Conservation (phyloP, 2,888 invertebrate species). For the Muscina levida region DNA sequence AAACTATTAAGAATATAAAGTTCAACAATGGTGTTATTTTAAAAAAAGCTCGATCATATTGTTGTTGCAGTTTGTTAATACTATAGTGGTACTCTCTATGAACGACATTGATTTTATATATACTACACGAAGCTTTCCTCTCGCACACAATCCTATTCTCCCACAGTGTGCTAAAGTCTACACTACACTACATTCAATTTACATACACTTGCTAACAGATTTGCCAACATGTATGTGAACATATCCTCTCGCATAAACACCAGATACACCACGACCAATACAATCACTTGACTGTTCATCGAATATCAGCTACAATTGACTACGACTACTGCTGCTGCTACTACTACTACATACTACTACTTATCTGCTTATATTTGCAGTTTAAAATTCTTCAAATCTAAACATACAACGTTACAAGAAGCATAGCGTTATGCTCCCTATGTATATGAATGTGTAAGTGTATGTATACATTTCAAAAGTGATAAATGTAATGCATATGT, state of each 20-base stretch:
- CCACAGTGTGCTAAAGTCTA: too few relatives aligned
- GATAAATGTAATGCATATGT: slow-evolving; percentile 62
- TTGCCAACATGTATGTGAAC: slow-evolving; percentile 1
- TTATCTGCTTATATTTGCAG: slow-evolving; percentile 23
- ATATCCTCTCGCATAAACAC: slow-evolving; percentile 1
- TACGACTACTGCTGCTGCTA: too few relatives aligned
- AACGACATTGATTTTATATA: too few relatives aligned
- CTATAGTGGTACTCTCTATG: too few relatives aligned
- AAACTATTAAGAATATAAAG: too few relatives aligned
- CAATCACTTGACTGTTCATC: slow-evolving; percentile 22
- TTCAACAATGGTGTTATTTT: too few relatives aligned
- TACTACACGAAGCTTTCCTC: too few relatives aligned
- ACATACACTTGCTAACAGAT: slow-evolving; percentile 17
- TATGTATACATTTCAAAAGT: slow-evolving; percentile 25
- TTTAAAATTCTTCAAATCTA: not conserved
- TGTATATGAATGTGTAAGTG: too few relatives aligned
- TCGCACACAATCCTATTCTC: too few relatives aligned
- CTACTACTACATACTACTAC: not conserved
- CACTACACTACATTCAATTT: slow-evolving; percentile 13
- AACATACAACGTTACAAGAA: not conserved
- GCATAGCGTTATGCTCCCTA: too few relatives aligned
- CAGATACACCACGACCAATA: slow-evolving; percentile 8
- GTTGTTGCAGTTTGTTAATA: too few relatives aligned
- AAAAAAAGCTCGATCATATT: too few relatives aligned
- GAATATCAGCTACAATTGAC: not conserved